Percentiles rank a stretch among this genome's conserved stretches.
phyloP scores from a whole-genome alignment of 1,140 invertebrate genomes.

The Phortica variegata region DNA sequence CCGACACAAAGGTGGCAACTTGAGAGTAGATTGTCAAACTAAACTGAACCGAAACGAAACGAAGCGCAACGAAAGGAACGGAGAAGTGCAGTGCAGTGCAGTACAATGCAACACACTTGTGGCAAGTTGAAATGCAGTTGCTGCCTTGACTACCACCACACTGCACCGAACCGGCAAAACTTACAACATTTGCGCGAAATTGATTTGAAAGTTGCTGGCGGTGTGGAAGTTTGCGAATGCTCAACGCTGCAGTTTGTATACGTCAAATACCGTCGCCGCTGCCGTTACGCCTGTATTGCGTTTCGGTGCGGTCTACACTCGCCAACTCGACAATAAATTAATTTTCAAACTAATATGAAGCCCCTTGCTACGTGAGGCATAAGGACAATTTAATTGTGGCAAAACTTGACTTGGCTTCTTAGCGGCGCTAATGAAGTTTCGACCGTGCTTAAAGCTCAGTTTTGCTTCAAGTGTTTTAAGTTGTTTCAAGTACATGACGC shows the following conservation, averaged over 20 bases:
- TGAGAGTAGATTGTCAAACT: too few species aligned
- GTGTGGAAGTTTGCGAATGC: slow-evolving; percentile 2
- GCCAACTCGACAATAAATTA: slow-evolving; percentile 20
- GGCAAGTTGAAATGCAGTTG: slow-evolving; percentile 9
- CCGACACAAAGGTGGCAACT: too few species aligned
- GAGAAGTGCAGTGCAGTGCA: slow-evolving; percentile 5
- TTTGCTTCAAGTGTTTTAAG: too few species aligned
- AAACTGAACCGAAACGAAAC: too few species aligned
- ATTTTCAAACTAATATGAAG: slow-evolving; percentile 20
- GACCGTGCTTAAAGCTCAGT: too few species aligned
- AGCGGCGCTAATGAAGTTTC: too few species aligned
- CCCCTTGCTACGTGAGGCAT: background rate
- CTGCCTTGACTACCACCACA: background rate
- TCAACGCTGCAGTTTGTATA: background rate
- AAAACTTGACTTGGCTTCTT: too few species aligned
- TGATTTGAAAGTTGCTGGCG: slow-evolving; percentile 13
- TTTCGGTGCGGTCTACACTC: background rate
- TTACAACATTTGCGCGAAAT: slow-evolving; percentile 15
- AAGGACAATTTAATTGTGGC: slow-evolving; percentile 10
- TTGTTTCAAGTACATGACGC: too few species aligned
- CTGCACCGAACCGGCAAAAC: slow-evolving; percentile 1
- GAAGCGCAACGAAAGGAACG: too few species aligned
- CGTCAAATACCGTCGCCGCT: background rate
- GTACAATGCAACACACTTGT: too few species aligned
- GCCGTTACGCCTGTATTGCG: background rate